Evolutionary conservation across 2,888 invertebrate species (phyloP).

Genomic region (Rhagophthalmus giganteus): DNA sequence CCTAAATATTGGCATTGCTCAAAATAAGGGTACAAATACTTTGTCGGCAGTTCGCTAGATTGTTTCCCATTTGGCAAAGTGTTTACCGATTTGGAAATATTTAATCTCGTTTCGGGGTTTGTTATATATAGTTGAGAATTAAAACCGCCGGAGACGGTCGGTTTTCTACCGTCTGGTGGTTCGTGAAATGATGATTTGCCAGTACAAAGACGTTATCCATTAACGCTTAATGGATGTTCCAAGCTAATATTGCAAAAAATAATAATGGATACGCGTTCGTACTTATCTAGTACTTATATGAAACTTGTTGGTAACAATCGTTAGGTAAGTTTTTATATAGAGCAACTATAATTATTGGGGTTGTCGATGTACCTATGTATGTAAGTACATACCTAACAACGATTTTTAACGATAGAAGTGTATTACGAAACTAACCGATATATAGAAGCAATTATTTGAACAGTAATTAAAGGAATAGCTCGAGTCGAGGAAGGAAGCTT

Average conservation of each 20-base stretch:
- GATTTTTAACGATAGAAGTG: no score
- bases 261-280: no score
- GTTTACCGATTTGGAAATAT: slow-evolving; percentile 31
- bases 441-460: no score
- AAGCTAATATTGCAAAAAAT: no score
- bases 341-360: not conserved
- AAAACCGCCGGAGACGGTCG: slow-evolving; percentile 3
- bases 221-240: no score
- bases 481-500: no score
- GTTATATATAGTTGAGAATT: slow-evolving; percentile 5
- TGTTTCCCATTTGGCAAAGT: slow-evolving; percentile 27
- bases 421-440: no score
- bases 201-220: not conserved
- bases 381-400: not conserved
- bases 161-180: slow-evolving; percentile 5
- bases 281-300: no score
- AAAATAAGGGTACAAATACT: slow-evolving; percentile 1
- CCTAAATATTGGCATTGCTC: not conserved
- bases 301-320: no score
- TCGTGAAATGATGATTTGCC: slow-evolving; percentile 1
- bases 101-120: slow-evolving; percentile 27
- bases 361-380: no score
- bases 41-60: slow-evolving; percentile 24
- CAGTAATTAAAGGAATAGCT: no score
- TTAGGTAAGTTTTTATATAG: not conserved